Evolutionary conservation across 2,113 vertebrate species (phyloP).

Genomic region (Edolisoma coerulescens): DNA sequence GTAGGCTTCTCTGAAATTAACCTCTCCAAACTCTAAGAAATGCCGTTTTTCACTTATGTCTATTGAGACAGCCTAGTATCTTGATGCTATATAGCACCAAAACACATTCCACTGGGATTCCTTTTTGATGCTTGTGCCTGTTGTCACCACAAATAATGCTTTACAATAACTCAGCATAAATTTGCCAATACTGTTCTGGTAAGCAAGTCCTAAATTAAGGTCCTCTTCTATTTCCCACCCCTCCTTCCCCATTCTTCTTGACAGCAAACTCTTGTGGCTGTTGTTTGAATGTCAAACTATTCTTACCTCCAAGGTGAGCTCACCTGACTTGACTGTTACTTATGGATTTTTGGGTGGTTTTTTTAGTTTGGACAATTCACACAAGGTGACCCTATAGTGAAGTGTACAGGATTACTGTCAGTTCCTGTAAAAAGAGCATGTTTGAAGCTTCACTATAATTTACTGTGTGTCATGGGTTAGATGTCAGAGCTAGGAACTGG

Average conservation of each 20-base stretch:
- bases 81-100: not conserved
- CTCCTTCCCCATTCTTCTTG: not conserved
- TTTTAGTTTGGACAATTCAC: not conserved
- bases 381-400: not conserved
- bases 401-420: not conserved
- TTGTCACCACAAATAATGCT: not conserved
- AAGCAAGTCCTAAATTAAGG: not conserved
- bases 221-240: not conserved
- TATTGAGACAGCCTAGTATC: not conserved
- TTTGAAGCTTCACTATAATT: not conserved
- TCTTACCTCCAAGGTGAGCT: not conserved
- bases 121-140: not conserved
- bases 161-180: not conserved
- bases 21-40: not conserved
- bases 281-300: not conserved
- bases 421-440: not conserved
- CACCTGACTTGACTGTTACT: not conserved
- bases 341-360: accelerated
- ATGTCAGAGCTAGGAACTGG: not conserved
- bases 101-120: not conserved
- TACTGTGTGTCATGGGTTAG: not conserved
- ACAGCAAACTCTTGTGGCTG: not conserved
- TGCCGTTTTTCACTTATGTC: not conserved
- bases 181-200: not conserved
- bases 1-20: not conserved